Percentiles rank a stretch among this genome's conserved stretches.
These are phyloP conservation scores for Wiebesia pumilae DNA, from an alignment of 1,140 invertebrate genomes.

Conservation along the genomic window DNA sequence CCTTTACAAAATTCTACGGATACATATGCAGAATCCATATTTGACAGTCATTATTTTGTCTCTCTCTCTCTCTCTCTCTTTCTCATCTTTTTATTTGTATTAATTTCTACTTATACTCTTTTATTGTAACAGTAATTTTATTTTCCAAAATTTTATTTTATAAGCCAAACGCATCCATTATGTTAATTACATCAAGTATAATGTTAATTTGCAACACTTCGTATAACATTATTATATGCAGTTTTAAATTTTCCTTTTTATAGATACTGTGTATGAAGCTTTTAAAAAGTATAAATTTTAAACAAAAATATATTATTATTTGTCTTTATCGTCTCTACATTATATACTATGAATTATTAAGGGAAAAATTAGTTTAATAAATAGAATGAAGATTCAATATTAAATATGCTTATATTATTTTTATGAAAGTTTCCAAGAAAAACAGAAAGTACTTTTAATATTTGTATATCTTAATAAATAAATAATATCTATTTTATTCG, in stretches of 20 bases:
- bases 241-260: neutral
- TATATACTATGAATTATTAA: too few species aligned
- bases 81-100: neutral
- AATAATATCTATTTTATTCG: too few species aligned
- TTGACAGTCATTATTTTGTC: slow-evolving; percentile 1
- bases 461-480: too few species aligned
- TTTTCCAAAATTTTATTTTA: slow-evolving; percentile 34
- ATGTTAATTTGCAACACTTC: slow-evolving; percentile 22
- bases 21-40: neutral
- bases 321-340: too few species aligned
- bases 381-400: too few species aligned
- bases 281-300: neutral
- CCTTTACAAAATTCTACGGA: slow-evolving; percentile 30
- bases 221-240: neutral
- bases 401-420: too few species aligned
- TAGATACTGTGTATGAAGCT: neutral
- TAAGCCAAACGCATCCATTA: slow-evolving; percentile 7
- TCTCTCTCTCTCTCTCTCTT: neutral
- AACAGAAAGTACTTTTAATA: too few species aligned
- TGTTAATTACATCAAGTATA: neutral
- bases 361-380: too few species aligned
- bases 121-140: slow-evolving; percentile 34
- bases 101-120: neutral
- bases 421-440: too few species aligned
- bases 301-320: neutral